Conservation (phyloP, 2,888 invertebrate species). For the Drymonia ruficornis region DNA sequence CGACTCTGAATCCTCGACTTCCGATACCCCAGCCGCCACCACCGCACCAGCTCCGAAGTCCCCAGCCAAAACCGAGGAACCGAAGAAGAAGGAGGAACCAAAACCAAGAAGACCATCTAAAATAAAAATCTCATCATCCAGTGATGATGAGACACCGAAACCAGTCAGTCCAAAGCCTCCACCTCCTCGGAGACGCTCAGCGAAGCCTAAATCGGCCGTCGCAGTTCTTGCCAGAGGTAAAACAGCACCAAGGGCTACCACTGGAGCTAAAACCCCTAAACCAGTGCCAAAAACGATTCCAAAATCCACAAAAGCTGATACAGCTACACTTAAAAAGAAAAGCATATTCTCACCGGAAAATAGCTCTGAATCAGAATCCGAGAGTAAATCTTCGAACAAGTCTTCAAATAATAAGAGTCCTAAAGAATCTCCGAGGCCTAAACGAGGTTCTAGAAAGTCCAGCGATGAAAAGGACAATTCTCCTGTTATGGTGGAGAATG, state of each 20-base stretch:
- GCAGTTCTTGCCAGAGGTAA: conserved; percentile 85
- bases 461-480: conserved; percentile 67
- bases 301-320: conserved; percentile 58
- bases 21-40: conserved; percentile 58
- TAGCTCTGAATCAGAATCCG: conserved; percentile 74
- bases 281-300: conserved; percentile 67
- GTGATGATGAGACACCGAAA: conserved; percentile 85
- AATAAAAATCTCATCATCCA: conserved; percentile 82
- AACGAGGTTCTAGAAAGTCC: conserved; percentile 66
- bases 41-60: conserved; percentile 60
- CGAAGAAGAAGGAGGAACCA: conserved; percentile 65
- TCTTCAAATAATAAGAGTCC: conserved; percentile 53
- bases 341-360: conserved; percentile 94
- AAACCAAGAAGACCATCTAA: conserved; percentile 68
- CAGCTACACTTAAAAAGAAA: conserved; percentile 85
- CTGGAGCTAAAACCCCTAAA: conserved; percentile 75
- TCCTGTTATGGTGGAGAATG: conserved; percentile 55
- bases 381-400: conserved; percentile 59
- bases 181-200: conserved; percentile 76
- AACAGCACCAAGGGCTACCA: conserved; percentile 52
- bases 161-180: conserved; percentile 62
- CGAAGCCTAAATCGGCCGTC: conserved; percentile 87
- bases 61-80: conserved; percentile 68
- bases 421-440: conserved; percentile 62
- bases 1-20: conserved; percentile 89